Conservation (phyloP, 2,888 invertebrate genomes). For the Sinodicranocentrus sp. region DNA sequence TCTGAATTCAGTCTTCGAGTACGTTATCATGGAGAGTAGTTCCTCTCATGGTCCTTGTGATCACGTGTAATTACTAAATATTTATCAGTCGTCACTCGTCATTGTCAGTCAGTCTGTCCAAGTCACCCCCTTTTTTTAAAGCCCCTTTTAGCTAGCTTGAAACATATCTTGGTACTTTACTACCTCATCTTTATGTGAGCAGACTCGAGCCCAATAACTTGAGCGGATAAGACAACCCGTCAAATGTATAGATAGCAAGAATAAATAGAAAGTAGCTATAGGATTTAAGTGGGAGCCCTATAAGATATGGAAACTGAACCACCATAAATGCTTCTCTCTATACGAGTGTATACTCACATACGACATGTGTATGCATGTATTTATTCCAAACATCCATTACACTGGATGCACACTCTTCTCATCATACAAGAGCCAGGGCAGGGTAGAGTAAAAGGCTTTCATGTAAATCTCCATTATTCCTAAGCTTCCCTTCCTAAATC, state of each 20-base stretch:
- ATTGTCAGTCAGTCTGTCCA: too few species aligned
- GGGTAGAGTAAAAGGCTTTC: slow-evolving; percentile 77
- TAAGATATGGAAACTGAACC: slow-evolving; percentile 23
- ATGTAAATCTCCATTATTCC: slow-evolving; percentile 78
- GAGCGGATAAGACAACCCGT: slow-evolving; percentile 7
- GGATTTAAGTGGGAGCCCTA: background rate
- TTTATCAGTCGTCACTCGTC: too few species aligned
- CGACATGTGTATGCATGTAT: slow-evolving; percentile 19
- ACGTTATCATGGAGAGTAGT: too few species aligned
- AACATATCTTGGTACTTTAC: background rate
- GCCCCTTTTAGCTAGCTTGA: background rate
- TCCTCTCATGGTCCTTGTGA: background rate
- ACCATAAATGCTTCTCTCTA: too few species aligned
- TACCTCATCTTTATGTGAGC: background rate
- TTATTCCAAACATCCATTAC: slow-evolving; percentile 47
- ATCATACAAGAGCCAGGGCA: slow-evolving; percentile 64
- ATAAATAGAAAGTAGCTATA: slow-evolving; percentile 51
- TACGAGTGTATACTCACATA: too few species aligned
- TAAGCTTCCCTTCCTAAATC: slow-evolving; percentile 78
- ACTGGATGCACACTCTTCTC: slow-evolving; percentile 54
- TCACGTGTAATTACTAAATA: background rate
- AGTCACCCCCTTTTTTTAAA: background rate
- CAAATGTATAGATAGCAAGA: slow-evolving; percentile 28
- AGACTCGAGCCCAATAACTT: background rate
- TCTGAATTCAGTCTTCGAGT: too few species aligned